Evolutionary conservation across 1,140 invertebrate genomes (phyloP), one percentile per base, ranked within the genome.

Genomic region (Choristoneura fumiferana): DNA sequence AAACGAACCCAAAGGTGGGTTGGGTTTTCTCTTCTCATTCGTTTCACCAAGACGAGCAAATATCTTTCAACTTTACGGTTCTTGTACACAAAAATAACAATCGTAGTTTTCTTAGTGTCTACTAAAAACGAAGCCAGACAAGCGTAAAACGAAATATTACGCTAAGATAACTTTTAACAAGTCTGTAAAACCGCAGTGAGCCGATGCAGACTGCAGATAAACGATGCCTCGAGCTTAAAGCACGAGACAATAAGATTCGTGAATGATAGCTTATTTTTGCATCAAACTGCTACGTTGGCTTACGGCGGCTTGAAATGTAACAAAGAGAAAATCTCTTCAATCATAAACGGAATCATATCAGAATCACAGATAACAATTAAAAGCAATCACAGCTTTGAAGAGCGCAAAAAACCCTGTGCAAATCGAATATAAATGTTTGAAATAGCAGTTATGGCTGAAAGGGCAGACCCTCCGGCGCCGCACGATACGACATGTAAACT

Each of bases 401-500:
- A 9, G 38, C 53, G 49, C 58, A 57, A 71, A 49, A 68, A 67
- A 59, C 38, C 52, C 54, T 62, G 65, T 60, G 60, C 58, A 68
- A 73, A 77, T 76, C 69, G 66, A 76, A 78, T 68, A 76, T 75
- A 73, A 82, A 78, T 76, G 67, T 76, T 77, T 77, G 66, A 80
- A 67, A 62, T 56, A 53, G 67, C 68, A 65, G 69, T 78, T 60
- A 71, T 63, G 69, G 69, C 43, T 66, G 68, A 74, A 82, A 76
- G 69, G 73, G 70, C 65, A 61, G 64, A 38, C 60, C 73, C 74
- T 66, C 52, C 57, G 84, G 77, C 81, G 81, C 78, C 81, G 60
- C 81, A 87, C 81, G 84, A 83, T 67, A 83, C 71, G 59, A 67
- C 72, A 76, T 79, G 74, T 65, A 82, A 80, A 80, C 74, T 82